Conservation (phyloP, 2,888 invertebrate species). For the Drosophila peninsularis region DNA sequence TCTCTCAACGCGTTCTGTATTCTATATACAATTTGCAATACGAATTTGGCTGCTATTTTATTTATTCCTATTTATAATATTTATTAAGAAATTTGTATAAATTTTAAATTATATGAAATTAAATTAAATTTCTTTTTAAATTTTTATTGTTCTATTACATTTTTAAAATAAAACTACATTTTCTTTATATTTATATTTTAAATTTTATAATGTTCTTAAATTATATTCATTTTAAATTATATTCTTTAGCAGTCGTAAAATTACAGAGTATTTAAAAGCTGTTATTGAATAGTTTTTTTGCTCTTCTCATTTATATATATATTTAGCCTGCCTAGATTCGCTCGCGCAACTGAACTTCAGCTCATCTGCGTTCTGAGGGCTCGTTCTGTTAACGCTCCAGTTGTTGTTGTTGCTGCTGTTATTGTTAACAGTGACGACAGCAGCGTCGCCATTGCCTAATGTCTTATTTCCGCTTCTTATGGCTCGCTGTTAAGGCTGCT, state of each 20-base stretch:
- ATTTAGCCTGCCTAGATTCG: background rate
- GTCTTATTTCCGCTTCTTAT: background rate
- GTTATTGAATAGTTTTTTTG: background rate
- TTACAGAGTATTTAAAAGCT: background rate
- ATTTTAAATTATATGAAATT: background rate
- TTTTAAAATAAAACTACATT: background rate
- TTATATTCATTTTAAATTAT: background rate
- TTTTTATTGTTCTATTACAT: no score
- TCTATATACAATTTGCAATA: background rate
- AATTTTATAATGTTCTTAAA: no score
- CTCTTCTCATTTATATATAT: conserved; percentile 4
- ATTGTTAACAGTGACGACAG: conserved; percentile 13
- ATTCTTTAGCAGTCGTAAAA: background rate
- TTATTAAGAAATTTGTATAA: no score
- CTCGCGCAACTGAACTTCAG: conserved; percentile 8
- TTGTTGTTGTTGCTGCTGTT: conserved; percentile 18
- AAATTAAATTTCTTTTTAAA: background rate
- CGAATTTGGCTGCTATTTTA: no score
- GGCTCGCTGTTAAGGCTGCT: background rate
- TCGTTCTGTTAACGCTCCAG: conserved; percentile 12
- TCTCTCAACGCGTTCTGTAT: background rate
- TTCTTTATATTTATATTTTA: no score
- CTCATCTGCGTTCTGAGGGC: conserved; percentile 30
- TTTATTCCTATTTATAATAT: no score
- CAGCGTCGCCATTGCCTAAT: background rate